Conservation (phyloP, 2,888 invertebrate genomes). For the Ceraclea dissimilis region DNA sequence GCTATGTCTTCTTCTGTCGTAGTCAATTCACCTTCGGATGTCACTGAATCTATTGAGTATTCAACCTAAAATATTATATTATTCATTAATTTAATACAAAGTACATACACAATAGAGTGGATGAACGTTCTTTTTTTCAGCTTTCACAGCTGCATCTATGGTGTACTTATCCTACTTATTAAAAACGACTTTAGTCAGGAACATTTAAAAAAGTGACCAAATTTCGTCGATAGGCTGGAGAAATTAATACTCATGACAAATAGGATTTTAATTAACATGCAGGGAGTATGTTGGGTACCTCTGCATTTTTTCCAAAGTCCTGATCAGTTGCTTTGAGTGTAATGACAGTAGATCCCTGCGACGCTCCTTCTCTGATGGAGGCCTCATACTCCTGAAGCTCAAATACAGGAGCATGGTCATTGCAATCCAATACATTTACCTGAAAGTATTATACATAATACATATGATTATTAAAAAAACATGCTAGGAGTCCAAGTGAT, state of each 20-base stretch:
- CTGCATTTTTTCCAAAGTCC: slow-evolving; percentile 84
- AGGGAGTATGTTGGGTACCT: slow-evolving; percentile 49
- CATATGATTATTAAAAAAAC: neutral
- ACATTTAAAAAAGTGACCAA: too few species aligned
- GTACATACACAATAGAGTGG: too few species aligned
- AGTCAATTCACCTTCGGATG: slow-evolving; percentile 48
- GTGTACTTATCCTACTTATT: too few species aligned
- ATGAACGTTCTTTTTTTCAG: too few species aligned
- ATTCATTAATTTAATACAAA: too few species aligned
- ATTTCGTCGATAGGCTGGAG: too few species aligned
- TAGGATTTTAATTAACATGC: too few species aligned
- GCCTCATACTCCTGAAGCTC: slow-evolving; percentile 88
- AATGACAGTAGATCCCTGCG: slow-evolving; percentile 79
- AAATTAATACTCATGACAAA: too few species aligned
- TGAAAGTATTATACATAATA: slow-evolving; percentile 28
- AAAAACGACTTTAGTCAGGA: too few species aligned
- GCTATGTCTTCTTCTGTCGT: slow-evolving; percentile 61
- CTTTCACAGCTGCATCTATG: neutral
- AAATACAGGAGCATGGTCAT: slow-evolving; percentile 91
- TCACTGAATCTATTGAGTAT: slow-evolving; percentile 67
- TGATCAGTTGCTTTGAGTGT: slow-evolving; percentile 88
- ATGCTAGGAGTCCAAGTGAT: neutral
- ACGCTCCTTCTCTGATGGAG: slow-evolving; percentile 80
- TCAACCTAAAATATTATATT: slow-evolving; percentile 51
- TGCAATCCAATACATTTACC: slow-evolving; percentile 89